Percentiles rank a stretch among this genome's conserved stretches.
Conservation (phyloP, 2,797 vertebrate genomes). For the Pipistrellus pipistrellus region DNA sequence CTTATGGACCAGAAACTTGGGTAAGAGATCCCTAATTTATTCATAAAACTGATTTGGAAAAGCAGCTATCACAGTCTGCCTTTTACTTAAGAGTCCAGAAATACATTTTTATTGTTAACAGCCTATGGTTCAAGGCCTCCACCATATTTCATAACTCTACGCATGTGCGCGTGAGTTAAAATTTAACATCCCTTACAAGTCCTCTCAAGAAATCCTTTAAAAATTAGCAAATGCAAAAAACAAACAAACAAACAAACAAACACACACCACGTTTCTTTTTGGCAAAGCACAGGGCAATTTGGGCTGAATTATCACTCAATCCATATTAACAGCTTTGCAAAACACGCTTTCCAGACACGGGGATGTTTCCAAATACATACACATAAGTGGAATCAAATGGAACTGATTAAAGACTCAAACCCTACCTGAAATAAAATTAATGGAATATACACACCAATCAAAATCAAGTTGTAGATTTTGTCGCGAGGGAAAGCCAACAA, state of each 20-base stretch:
- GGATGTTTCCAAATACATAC: background rate
- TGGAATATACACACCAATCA: background rate
- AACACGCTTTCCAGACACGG: background rate
- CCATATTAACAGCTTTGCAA: background rate
- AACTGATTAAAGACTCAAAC: background rate
- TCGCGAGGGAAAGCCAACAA: background rate
- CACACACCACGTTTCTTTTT: background rate
- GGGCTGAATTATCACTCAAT: background rate
- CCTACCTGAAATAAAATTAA: background rate
- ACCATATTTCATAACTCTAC: background rate
- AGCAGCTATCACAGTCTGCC: background rate
- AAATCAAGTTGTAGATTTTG: background rate
- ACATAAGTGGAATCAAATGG: background rate
- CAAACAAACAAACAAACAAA: too few species aligned
- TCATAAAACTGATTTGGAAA: slow-evolving; percentile 26
- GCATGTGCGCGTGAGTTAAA: background rate
- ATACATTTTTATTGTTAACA: slow-evolving; percentile 49
- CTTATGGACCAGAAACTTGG: background rate
- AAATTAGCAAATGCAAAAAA: background rate
- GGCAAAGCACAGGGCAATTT: background rate
- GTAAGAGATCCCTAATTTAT: background rate
- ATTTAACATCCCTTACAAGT: background rate
- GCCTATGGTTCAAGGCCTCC: background rate
- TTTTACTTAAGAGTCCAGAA: background rate
- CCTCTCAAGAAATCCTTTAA: background rate